These are phyloP conservation scores for Hyperopisus bebe DNA, from an alignment of 2,113 vertebrate genomes.

Conservation along the genomic window DNA sequence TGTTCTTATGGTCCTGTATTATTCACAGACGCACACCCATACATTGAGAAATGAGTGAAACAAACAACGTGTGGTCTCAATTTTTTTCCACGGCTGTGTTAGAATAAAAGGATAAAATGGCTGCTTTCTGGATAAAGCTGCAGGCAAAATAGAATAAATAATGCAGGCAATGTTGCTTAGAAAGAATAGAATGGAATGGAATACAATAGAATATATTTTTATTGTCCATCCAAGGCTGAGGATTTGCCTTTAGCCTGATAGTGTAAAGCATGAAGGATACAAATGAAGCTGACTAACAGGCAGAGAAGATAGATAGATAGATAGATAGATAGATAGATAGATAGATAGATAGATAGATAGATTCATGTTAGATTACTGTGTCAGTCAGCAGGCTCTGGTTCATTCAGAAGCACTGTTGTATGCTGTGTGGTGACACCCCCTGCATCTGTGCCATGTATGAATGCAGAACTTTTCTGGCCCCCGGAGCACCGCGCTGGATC, in stretches of 20 bases:
- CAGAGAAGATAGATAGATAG: not conserved
- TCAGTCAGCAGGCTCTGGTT: not conserved
- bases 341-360: not conserved
- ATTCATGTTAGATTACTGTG: not conserved
- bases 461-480: conserved; percentile 87
- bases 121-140: not conserved
- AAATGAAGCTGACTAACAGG: not conserved
- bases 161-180: not conserved
- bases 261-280: not conserved
- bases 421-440: not conserved
- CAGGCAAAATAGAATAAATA: not conserved
- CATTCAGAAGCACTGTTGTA: not conserved
- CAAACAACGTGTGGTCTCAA: no score
- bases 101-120: not conserved
- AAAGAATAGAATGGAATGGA: not conserved
- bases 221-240: not conserved
- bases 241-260: not conserved
- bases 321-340: not conserved
- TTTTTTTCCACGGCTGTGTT: not conserved
- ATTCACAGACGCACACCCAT: no score
- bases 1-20: no score
- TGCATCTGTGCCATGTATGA: not conserved
- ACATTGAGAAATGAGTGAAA: no score
- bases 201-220: not conserved
- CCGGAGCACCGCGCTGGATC: conserved; percentile 92